Conservation (phyloP, 2,888 invertebrate genomes). For the Actias luna region DNA sequence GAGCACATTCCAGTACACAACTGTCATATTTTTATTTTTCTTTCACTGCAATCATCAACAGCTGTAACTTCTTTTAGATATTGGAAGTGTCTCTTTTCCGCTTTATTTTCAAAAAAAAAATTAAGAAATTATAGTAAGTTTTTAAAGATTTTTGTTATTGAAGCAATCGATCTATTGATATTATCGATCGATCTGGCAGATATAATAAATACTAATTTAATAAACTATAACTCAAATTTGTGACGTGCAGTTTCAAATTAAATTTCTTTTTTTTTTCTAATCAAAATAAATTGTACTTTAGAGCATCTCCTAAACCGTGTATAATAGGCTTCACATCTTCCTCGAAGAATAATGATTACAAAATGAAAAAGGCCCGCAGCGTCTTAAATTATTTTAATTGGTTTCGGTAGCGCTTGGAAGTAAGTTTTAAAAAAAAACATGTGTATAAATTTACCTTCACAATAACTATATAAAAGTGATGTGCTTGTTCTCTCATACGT, state of each 20-base stretch:
- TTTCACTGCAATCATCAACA: neutral
- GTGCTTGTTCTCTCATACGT: neutral
- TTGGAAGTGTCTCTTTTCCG: neutral
- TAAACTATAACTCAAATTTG: constrained; percentile 23
- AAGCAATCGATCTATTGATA: too few relatives aligned
- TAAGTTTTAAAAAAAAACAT: constrained; percentile 52
- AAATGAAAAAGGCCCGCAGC: constrained; percentile 77
- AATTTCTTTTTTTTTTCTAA: constrained; percentile 31
- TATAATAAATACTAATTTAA: constrained; percentile 3
- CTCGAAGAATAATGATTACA: constrained; percentile 76
- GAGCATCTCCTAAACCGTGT: constrained; percentile 71
- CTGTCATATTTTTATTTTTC: neutral
- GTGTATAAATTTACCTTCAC: constrained; percentile 26
- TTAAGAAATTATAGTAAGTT: too few relatives aligned
- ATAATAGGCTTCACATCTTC: constrained; percentile 75
- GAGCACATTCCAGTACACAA: neutral
- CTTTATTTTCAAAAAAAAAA: neutral
- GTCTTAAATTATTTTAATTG: constrained; percentile 82
- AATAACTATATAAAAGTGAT: neutral
- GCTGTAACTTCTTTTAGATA: neutral
- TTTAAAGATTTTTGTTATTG: too few relatives aligned
- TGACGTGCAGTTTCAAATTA: constrained; percentile 28
- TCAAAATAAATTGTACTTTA: constrained; percentile 63
- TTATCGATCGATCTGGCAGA: constrained; percentile 6
- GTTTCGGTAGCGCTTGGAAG: constrained; percentile 76